phyloP scores from a whole-genome alignment of 2,113 vertebrate species.

The Tachysurus fulvidraco region DNA sequence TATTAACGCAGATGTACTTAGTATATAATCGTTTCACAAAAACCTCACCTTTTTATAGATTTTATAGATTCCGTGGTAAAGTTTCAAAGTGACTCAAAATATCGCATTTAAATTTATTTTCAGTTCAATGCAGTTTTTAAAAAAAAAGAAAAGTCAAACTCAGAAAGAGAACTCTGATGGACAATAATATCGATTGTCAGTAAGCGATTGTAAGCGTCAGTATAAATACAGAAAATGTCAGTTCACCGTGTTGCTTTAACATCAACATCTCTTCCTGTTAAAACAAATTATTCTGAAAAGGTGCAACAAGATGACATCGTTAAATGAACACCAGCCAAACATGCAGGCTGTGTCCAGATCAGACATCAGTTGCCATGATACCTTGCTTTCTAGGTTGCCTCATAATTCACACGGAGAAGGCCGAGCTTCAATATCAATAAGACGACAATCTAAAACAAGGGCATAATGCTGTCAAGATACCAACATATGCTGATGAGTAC shows the following conservation, averaged over 20 bases:
- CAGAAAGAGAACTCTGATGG: neutral
- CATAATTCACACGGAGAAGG: neutral
- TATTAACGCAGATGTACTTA: too few relatives aligned
- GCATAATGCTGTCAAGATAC: neutral
- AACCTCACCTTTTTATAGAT: too few relatives aligned
- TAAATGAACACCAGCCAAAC: neutral
- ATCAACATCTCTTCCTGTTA: neutral
- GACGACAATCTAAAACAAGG: neutral
- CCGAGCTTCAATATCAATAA: constrained; percentile 2
- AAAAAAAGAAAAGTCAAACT: neutral
- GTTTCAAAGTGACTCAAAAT: neutral
- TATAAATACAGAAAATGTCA: neutral
- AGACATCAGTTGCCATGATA: neutral
- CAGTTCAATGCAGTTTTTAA: neutral
- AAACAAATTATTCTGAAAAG: neutral
- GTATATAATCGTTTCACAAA: too few relatives aligned
- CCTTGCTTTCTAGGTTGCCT: neutral
- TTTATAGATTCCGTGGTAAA: neutral
- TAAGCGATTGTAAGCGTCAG: neutral
- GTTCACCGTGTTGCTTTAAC: neutral
- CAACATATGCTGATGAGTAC: neutral
- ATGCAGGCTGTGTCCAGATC: neutral
- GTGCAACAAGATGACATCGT: neutral
- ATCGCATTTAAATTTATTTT: neutral
- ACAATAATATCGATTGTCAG: neutral